Evolutionary conservation across 2,113 vertebrate species (phyloP), one percentile per base, ranked within the genome.

Genomic region (Amazona vittata): DNA sequence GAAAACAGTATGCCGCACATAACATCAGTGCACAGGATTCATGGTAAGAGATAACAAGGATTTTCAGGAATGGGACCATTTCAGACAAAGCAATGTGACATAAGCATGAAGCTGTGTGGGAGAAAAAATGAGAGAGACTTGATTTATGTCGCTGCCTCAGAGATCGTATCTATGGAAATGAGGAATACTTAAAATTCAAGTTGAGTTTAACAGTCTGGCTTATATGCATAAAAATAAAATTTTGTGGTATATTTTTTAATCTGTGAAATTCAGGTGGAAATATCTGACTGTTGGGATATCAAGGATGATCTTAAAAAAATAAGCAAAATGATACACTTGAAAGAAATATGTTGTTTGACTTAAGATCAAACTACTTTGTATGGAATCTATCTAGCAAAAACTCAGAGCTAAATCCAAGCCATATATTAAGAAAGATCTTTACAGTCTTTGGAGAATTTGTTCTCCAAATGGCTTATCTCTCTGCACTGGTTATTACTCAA

Each of bases 1-100:
- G 98, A 99, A 31, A 97, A 96, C 97, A 97, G 97, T 89, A 98
- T 98, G 98, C 98, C 99, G 2, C 99, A 99, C 88, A 99, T 99
- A 94, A 95, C 99, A 2, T 98, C 99, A 7, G 97, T 98, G 90
- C 99, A 99, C 97, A 98, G 98, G 96, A 97, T 98, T 84, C 98
- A 99, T 57, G 99, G 99, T 99, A 98, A 99, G 98, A 94, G 75
- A 64, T 18, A 43, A 87, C 29, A 31, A 47, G 52, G 50, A 16
- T 86, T 70, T 83, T 39, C 63, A 73, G 62, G 44, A 87, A 70
- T 2, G 35, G 43, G 65, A 31, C 16, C 24, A 1, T n/a, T 47
- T 67, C 67, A 28, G 44, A 68, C 31, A 46, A 41, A 68, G 62
- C n/a, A 15, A 9, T 15, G 0, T 21, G n/a, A 39, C 21, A 26